Base-by-base conservation (phyloP, 2,797 vertebrate species). In the Sebastes oblongus region DNA sequence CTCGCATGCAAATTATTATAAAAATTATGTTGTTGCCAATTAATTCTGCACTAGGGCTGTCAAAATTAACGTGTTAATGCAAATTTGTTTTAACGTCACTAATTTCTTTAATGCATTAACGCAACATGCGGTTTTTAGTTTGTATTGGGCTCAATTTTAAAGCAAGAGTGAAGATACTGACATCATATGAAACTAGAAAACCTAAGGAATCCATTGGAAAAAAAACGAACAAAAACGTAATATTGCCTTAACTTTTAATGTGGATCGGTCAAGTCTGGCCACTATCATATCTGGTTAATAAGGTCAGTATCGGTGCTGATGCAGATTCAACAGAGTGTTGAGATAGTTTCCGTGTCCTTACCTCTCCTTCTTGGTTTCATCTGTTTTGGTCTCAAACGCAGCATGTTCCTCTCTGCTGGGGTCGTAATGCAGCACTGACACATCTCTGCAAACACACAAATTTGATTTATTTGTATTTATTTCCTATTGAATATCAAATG, bases 341-440 rank as follows among this genome's bases (percentile, higher is more conserved):
- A 42, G 39, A 42, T 16, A 24, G 29, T 14, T 24, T 50, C 12
- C 4, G 10, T 29, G 39, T 36, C 56, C 10, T 0, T 96, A 98
- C 98, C 98, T 98, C 79, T 98, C 96, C 86, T 96, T 96, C 84
- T 95, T 93, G 11, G 85, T 24, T 24, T 83, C 66, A 3, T 93
- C 86, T 3, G 87, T 88, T 52, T 50, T 97, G 77, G 88, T 96
- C 95, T 99, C 98, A 75, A 98, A 98, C 16, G 94, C 87, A 10
- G 93, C 81, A 46, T 99, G 98, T 64, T 98, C 98, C 54, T 97
- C 92, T 86, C 90, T 96, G 34, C 97, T 97, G 62, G 98, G 98
- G 89, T 99, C 98, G 30, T 99, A 99, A 79, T 95, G 98, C 75
- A 99, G 86, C 1, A 95, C 89, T 6, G 97, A 96, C 52, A 97